Conservation (phyloP, 92 coral and sea anemone species). For the Epizoanthus illoricatus region DNA sequence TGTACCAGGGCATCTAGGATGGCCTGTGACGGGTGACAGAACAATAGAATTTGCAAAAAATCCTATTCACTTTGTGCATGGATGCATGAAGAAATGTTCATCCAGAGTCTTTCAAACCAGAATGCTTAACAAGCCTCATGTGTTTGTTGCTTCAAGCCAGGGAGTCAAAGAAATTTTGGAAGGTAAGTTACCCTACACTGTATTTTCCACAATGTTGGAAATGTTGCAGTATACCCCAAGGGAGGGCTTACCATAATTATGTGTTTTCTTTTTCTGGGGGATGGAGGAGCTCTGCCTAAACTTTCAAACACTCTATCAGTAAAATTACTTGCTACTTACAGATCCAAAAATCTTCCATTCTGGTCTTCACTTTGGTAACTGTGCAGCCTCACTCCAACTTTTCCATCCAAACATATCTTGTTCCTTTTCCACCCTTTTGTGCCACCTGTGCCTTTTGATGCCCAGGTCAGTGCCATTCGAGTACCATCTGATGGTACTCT, state of each 20-base stretch:
- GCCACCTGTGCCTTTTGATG: too few species aligned
- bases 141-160: conserved; percentile 87
- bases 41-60: conserved; percentile 91
- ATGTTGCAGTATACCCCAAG: too few species aligned
- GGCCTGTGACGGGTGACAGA: conserved; percentile 90
- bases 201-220: too few species aligned
- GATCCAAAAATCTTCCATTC: too few species aligned
- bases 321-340: too few species aligned
- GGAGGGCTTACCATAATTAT: too few species aligned
- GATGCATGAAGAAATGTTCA: conserved; percentile 54
- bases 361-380: too few species aligned
- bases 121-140: conserved; percentile 84
- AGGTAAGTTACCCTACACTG: conserved; percentile 52
- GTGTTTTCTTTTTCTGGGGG: neutral
- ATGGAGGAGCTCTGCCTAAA: neutral
- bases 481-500: too few species aligned
- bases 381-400: too few species aligned
- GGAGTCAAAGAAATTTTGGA: conserved; percentile 90
- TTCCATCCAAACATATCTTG: too few species aligned
- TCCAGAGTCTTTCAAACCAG: conserved; percentile 85
- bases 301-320: neutral
- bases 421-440: too few species aligned
- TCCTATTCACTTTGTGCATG: conserved; percentile 77
- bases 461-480: too few species aligned
- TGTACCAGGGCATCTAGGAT: conserved; percentile 85